Evolutionary conservation across 2,113 vertebrate species (phyloP), one percentile per base, ranked within the genome.

Genomic region (Platysternon megacephalum): DNA sequence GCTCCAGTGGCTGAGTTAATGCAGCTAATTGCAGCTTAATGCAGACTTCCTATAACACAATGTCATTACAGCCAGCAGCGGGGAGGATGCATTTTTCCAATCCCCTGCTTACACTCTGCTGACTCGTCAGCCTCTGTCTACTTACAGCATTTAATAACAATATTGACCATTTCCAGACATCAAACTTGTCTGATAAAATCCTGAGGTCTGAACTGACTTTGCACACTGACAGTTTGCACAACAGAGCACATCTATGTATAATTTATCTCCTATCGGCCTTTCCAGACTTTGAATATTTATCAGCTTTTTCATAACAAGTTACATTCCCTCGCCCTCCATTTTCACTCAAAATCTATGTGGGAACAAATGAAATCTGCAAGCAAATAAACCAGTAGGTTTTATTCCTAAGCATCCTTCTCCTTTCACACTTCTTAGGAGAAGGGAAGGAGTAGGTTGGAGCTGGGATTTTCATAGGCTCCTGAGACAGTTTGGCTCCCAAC

Each of bases 121-220:
- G 83, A 78, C 80, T 24, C 53, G 55, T 53, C 87, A 78, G 94
- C 87, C 95, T 95, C 94, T 97, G 94, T 97, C 89, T 96, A 95
- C 61, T 35, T 22, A 93, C 87, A 79, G 95, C 51, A 29, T 85
- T 94, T 87, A 79, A 90, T 21, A 86, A 93, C 89, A 82, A 93
- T 79, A 94, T 82, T 97, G 98, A 98, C 98, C 98, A 98, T 98
- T 97, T 13, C 93, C 1, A 1, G 48, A 96, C 91, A 94, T 97
- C 96, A 97, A 51, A 83, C 94, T 93, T 90, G 97, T 94, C 97
- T 89, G 82, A 80, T 92, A 96, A 90, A 97, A 97, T 95, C 96
- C 97, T 76, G 14, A 97, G 93, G 97, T 97, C 97, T 97, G 95
- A 94, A 95, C 92, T 86, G 96, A 88, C 72, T 94, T 91, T 96